Base-by-base conservation (phyloP, 2,888 invertebrate species). In the Aradus depressus region DNA sequence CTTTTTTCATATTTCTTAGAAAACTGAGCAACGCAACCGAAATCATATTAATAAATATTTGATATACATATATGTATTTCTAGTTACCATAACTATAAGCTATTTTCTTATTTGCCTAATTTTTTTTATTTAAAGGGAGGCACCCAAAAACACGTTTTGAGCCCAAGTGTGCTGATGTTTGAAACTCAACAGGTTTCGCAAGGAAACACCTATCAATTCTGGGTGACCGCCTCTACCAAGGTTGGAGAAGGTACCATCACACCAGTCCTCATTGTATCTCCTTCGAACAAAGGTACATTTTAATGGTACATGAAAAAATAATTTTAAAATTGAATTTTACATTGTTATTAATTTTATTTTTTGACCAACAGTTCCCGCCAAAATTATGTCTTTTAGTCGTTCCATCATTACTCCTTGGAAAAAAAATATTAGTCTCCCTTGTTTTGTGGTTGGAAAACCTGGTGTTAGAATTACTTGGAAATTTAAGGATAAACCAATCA, bases 331-430 rank as follows among this genome's bases (percentile, higher is more conserved):
- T 23, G 14, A 14, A n/a, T 41, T 19, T 1, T 25, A 10, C 16
- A 8, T 4, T 1, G 12, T 26, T 10, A 16, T 44, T 37, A 18
- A 25, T 48, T 23, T 22, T n/a, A 6, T 52, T 25, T 43, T 28
- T 28, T 52, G 1, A 22, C n/a, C 14, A 14, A 23, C 66, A 75
- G 90, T 90, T 52, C 85, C 90, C 38, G 91, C 91, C 31, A 75
- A 81, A 66, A 90, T 93, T 65, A 85, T 89, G 3, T 90, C 90
- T 43, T 92, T 92, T 68, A 86, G 87, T 60, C 75, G 80, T 56
- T 76, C 77, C 60, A 77, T 84, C 57, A 75, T 83, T 23, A 83
- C 81, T 4, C 87, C 89, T 2, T 92, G 91, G 89, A 89, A 90
- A 63, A 84, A 85, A 65, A 82, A 87, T 62, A 77, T 91, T 31